Percentiles rank a stretch among this genome's conserved stretches.
phyloP scores from a whole-genome alignment of 2,113 vertebrate genomes.

The Dryoscopus gambensis region DNA sequence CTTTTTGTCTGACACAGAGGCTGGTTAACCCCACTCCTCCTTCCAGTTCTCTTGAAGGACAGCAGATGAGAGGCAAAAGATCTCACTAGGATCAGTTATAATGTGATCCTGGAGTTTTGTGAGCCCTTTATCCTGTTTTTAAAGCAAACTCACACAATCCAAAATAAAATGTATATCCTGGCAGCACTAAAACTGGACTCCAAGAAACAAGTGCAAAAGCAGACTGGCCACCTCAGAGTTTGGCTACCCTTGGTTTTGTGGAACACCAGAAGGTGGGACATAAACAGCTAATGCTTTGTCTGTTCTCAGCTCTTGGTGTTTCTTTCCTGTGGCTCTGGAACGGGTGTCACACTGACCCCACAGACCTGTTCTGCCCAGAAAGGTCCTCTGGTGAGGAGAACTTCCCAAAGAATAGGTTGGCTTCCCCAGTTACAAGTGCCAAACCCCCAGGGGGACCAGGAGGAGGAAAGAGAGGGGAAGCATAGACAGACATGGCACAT shows the following conservation, averaged over 20 bases:
- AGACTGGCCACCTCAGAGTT: background rate
- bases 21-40: background rate
- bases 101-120: background rate
- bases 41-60: background rate
- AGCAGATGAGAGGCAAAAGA: background rate
- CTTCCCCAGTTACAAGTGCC: background rate
- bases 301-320: background rate
- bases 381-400: background rate
- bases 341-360: background rate
- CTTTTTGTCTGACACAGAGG: background rate
- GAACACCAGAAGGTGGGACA: background rate
- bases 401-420: background rate
- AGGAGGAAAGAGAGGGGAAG: background rate
- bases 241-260: background rate
- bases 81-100: background rate
- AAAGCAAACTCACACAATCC: background rate
- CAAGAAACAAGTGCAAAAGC: background rate
- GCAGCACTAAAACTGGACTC: background rate
- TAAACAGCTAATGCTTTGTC: background rate
- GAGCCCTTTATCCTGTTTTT: background rate
- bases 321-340: background rate
- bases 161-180: background rate
- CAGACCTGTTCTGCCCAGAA: background rate
- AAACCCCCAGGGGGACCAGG: background rate
- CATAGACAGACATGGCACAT: fast-evolving